These are phyloP conservation scores for Andrena marginata DNA, from an alignment of 2,888 invertebrate species.

Conservation along the genomic window DNA sequence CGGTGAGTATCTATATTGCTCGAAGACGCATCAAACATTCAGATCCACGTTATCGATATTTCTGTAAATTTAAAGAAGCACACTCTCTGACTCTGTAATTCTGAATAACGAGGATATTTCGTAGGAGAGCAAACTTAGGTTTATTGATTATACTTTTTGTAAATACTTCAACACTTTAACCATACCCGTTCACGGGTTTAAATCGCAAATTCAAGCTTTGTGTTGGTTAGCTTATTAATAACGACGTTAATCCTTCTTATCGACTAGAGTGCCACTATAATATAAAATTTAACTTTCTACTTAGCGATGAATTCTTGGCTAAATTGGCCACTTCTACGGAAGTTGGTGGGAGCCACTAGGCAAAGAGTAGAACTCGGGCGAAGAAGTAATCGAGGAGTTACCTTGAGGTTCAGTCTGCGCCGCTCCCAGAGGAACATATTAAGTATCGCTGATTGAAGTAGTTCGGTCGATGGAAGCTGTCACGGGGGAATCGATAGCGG, in stretches of 20 bases:
- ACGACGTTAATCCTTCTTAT: background rate
- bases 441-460: conserved; percentile 68
- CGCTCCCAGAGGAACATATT: conserved; percentile 22
- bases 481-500: conserved; percentile 3
- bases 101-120: too few relatives aligned
- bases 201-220: background rate
- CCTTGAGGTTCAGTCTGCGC: background rate
- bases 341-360: background rate
- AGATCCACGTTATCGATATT: too few relatives aligned
- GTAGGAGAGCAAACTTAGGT: too few relatives aligned
- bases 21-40: too few relatives aligned
- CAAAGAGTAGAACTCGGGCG: background rate
- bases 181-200: background rate
- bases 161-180: too few relatives aligned
- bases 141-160: too few relatives aligned
- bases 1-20: too few relatives aligned
- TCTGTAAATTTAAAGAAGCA: too few relatives aligned
- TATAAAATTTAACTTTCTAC: conserved; percentile 1
- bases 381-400: conserved; percentile 29
- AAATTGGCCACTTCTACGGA: background rate
- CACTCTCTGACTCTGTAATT: too few relatives aligned
- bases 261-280: background rate
- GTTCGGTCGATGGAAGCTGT: conserved; percentile 33
- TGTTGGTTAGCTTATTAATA: background rate
- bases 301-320: conserved; percentile 3